phyloP scores from a whole-genome alignment of 2,113 vertebrate species.

The Tachuris rubrigastra region DNA sequence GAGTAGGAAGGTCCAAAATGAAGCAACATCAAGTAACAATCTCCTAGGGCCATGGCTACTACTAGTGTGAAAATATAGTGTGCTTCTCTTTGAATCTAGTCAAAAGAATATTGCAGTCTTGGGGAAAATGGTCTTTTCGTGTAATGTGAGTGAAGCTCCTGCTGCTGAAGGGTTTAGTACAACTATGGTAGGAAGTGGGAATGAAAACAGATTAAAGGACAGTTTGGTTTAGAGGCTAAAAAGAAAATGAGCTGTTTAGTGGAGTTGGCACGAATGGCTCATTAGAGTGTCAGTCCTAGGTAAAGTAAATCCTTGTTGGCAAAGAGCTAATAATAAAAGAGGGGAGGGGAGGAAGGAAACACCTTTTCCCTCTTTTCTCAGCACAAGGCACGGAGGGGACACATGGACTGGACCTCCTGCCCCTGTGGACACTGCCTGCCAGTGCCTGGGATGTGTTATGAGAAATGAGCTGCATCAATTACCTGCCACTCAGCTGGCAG shows the following conservation, averaged over 20 bases:
- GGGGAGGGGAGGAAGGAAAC: neutral
- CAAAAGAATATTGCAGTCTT: neutral
- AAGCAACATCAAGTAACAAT: neutral
- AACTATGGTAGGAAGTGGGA: neutral
- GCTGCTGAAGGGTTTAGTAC: neutral
- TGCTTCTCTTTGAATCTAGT: neutral
- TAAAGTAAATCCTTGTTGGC: neutral
- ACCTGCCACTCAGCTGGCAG: neutral
- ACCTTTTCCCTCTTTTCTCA: neutral
- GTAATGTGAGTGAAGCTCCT: neutral
- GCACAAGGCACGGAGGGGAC: neutral
- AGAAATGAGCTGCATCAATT: neutral
- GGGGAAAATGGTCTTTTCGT: neutral
- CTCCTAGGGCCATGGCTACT: neutral
- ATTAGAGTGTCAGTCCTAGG: neutral
- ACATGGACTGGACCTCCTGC: neutral
- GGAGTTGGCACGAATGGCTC: neutral
- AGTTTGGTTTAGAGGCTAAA: slow-evolving; percentile 14
- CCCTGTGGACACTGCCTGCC: neutral
- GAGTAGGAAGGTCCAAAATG: neutral
- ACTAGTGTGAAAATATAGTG: neutral
- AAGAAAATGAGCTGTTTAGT: neutral
- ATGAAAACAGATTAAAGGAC: slow-evolving; percentile 5
- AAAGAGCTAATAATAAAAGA: neutral
- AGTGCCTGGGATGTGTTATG: neutral